Base-by-base conservation (phyloP, 1,140 invertebrate genomes). In the Apis florea region DNA sequence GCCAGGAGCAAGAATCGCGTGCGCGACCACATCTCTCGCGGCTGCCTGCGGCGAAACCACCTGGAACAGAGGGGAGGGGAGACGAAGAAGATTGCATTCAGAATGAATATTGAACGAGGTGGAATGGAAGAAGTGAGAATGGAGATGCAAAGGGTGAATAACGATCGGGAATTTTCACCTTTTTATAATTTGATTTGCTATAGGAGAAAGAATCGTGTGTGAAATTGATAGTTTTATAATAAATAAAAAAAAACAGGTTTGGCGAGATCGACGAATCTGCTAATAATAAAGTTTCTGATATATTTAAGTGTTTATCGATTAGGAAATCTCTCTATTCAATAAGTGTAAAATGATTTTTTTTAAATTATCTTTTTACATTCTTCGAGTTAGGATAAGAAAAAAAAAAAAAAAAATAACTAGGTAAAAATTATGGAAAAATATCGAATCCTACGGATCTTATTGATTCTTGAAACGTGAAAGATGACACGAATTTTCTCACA, bases 11-110 rank as follows among this genome's bases (percentile, higher is more conserved):
- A 69, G 11, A 84, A 78, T 74, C 87, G 83, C 73, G 80, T 82
- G 70, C 82, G 85, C 71, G 86, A 88, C 90, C 93, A 92, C 92
- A 93, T 93, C 69, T 93, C 83, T 90, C 83, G 87, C 74, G 70
- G 82, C 81, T 87, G 73, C 68, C 82, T 83, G 69, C 64, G 67
- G 77, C 77, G 72, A 76, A 84, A 58, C 24, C 49, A 66, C 56
- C 82, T 88, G 67, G 47, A 69, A 80, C 71, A 77, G 5, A 69
- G 1, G 56, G 51, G n/a, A n/a, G n/a, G n/a, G n/a, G n/a, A n/a
- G n/a, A 31, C 3, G 10, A 69, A 17, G 21, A 24, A 26, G 31
- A 40, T 40, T 40, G 4, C 31, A 5, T 40, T 40, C 31, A 40
- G 31, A 40, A 40, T 40, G 5, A 6, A 40, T 40, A 40, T 40